Conservation (phyloP, 1,140 invertebrate genomes). For the Diplogasteroides magnus region DNA sequence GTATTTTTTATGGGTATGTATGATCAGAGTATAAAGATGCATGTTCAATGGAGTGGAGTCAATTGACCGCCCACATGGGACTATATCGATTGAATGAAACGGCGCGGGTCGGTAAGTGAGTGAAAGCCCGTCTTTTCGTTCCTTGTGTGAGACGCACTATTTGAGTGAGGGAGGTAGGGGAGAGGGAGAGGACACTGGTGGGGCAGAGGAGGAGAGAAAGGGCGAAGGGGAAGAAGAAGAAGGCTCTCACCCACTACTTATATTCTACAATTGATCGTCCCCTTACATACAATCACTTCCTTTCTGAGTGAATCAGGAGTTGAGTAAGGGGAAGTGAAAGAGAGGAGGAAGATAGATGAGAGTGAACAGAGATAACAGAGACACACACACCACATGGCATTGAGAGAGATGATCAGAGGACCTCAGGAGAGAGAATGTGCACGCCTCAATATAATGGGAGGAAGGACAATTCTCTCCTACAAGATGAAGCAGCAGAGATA, state of each 20-base stretch:
- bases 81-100: not conserved
- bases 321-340: not conserved
- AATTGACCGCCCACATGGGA: no score
- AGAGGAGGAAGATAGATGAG: not conserved
- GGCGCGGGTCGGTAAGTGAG: not conserved
- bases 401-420: no score
- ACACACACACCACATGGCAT: no score
- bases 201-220: not conserved
- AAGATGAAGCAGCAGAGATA: no score
- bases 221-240: not conserved
- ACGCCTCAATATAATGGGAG: no score
- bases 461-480: no score
- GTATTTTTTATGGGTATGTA: no score
- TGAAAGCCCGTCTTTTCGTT: not conserved
- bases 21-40: no score
- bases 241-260: not conserved
- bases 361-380: no score
- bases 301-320: no score
- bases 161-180: not conserved
- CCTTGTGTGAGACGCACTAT: constrained; percentile 1
- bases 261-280: not conserved
- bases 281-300: not conserved
- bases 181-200: not conserved
- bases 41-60: no score
- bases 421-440: no score